Conservation (phyloP, 2,113 vertebrate genomes). For the Ovis aries region ARS-UI_Ramb_v3.0 NC_056054.1:196328001-196328500, state of each 20-base stretch:
- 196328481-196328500: not conserved
- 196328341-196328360: constrained; percentile 69
- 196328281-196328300: constrained; percentile 63
- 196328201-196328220: not conserved
- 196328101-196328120: not conserved
- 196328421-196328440: not conserved
- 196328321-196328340: constrained; percentile 73
- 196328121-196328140: not conserved
- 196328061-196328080: not conserved
- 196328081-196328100: not conserved
- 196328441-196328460: not conserved
- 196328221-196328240: constrained; percentile 25
- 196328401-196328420: constrained; percentile 26
- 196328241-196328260: not conserved
- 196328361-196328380: constrained; percentile 76
- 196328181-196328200: not conserved
- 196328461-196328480: not conserved
- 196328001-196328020: not conserved
- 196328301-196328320: constrained; percentile 70
- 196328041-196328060: not conserved
- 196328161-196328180: not conserved
- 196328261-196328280: constrained; percentile 40
- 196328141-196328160: not conserved
- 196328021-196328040: not conserved
- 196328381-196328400: constrained; percentile 35